Evolutionary conservation across 2,888 invertebrate species (phyloP).

Genomic region (Homarus gammarus): DNA sequence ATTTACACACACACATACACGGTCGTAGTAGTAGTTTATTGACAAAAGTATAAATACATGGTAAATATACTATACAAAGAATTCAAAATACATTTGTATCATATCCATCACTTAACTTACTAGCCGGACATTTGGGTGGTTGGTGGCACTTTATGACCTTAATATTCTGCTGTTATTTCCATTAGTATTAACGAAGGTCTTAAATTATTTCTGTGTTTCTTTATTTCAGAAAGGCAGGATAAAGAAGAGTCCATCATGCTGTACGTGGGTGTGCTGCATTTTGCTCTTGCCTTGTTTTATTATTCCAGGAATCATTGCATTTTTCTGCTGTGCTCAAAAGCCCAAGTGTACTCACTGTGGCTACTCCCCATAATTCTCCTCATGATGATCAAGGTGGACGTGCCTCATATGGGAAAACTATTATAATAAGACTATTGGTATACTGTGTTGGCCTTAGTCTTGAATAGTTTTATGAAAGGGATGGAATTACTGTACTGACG

Average conservation of each 20-base stretch:
- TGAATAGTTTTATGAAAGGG: no score
- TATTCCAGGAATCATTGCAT: neutral
- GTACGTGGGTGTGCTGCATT: neutral
- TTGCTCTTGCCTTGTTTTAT: neutral
- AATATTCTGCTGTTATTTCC: neutral
- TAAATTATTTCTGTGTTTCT: neutral
- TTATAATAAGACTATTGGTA: no score
- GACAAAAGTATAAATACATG: no score
- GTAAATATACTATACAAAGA: no score
- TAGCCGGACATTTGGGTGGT: neutral
- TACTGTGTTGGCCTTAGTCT: no score
- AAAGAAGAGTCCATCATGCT: slow-evolving; percentile 5
- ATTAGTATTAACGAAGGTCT: neutral
- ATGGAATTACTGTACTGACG: no score
- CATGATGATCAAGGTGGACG: no score
- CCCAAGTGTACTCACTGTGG: neutral
- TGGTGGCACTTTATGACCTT: slow-evolving; percentile 5
- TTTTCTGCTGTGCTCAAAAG: neutral
- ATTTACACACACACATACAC: no score
- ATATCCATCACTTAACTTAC: neutral
- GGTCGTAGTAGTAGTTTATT: no score
- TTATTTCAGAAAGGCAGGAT: neutral
- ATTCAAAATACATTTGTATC: neutral
- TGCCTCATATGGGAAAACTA: no score
- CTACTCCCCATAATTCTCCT: no score